Evolutionary conservation across 2,888 invertebrate species (phyloP).

Genomic region (Diarsia dahlii): DNA sequence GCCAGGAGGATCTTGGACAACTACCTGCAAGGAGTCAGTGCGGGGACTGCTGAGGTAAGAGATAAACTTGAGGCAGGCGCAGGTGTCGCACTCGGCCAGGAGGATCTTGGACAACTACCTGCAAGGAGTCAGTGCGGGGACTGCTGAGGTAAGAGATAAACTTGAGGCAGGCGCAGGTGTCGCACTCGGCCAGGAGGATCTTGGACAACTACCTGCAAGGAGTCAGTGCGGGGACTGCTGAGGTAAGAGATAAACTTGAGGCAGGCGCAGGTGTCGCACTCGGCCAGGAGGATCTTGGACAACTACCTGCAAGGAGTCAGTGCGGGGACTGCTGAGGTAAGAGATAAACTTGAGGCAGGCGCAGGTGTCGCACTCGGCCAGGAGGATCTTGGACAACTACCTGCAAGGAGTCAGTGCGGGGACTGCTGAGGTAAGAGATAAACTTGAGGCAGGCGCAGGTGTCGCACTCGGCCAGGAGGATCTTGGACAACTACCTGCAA

Average conservation of each 20-base stretch:
- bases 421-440: conserved; percentile 80
- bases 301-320: conserved; percentile 90
- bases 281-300: conserved; percentile 92
- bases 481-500: conserved; percentile 92
- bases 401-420: conserved; percentile 87
- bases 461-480: conserved; percentile 91
- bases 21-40: conserved; percentile 88
- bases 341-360: conserved; percentile 90
- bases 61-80: conserved; percentile 90
- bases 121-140: conserved; percentile 82
- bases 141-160: conserved; percentile 80
- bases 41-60: conserved; percentile 84
- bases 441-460: conserved; percentile 92
- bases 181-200: conserved; percentile 92
- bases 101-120: conserved; percentile 92
- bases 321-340: conserved; percentile 84
- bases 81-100: conserved; percentile 92
- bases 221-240: conserved; percentile 82
- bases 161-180: conserved; percentile 92
- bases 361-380: conserved; percentile 91
- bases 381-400: conserved; percentile 92
- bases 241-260: conserved; percentile 85
- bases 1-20: conserved; percentile 92
- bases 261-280: conserved; percentile 92
- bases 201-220: conserved; percentile 91